Base-by-base conservation (phyloP, 2,113 vertebrate genomes). In the Sminthopsis crassicaudata region DNA sequence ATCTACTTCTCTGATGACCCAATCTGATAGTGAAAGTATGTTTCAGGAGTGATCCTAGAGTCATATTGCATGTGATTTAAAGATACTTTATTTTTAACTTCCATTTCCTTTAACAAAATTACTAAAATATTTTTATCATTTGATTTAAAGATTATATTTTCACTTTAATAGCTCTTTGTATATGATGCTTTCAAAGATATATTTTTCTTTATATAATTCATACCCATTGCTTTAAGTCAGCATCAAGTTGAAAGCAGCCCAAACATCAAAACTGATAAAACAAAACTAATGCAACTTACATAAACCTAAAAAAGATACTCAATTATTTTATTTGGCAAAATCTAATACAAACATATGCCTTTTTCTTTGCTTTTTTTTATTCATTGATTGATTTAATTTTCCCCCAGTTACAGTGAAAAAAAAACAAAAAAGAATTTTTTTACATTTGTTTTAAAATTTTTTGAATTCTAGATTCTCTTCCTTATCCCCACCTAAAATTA, bases 141-240 rank as follows among this genome's bases (percentile, higher is more conserved):
- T 95, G 94, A 50, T 54, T 91, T 94, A 92, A 95, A 94, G 84
- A 57, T 91, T n/a, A 55, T 91, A 94, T 67, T 96, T 90, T 26
- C 51, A 36, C 48, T 46, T 88, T 36, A 67, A 67, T 11, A n/a
- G 60, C 3, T n/a, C 60, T 67, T 67, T 36, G 60, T 36, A 14
- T 36, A 16, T 67, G 30, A 36, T 67, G 60, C 27, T 4, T 67
- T 67, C 60, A 67, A 36, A 67, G 60, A 67, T 67, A 30, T 67
- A 14, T 67, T 30, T 67, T n/a, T n/a, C 60, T 67, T 67, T 67
- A 11, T 67, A n/a, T 67, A 67, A 67, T 5, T 67, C 60, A 67
- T 67, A 67, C 12, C 60, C 27, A 67, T 36, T 36, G 60, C 60
- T 36, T 36, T 60, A n/a, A 67, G 30, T 67, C 30, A 67, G 26